phyloP scores from a whole-genome alignment of 2,113 vertebrate species.

The Zapus hudsonius region DNA sequence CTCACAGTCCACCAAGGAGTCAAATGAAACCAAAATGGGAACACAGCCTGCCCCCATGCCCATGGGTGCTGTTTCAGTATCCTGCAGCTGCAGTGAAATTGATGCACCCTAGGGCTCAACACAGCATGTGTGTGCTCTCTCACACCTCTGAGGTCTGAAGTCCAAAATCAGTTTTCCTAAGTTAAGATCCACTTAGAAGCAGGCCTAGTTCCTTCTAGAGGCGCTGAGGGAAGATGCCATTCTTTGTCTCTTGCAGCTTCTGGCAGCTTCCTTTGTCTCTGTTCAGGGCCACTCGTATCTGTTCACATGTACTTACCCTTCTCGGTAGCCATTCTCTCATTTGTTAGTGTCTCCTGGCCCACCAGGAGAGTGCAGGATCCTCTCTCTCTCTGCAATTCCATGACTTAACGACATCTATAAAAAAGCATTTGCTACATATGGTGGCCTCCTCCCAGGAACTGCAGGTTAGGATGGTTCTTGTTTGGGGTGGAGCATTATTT shows the following conservation, averaged over 20 bases:
- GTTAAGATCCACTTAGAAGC: background rate
- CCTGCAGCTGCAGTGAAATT: background rate
- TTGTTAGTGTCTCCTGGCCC: background rate
- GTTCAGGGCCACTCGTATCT: background rate
- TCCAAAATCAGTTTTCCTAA: background rate
- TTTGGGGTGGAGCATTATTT: background rate
- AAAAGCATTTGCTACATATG: background rate
- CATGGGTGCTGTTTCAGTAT: rapidly evolving
- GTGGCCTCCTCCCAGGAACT: background rate
- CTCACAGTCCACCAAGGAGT: background rate
- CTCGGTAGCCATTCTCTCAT: too few species aligned
- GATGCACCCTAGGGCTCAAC: background rate
- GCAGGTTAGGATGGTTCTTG: rapidly evolving
- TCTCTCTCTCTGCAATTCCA: background rate
- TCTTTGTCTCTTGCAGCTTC: background rate
- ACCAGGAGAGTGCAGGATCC: background rate
- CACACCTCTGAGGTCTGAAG: background rate
- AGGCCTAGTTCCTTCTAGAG: background rate
- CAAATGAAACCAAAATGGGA: background rate
- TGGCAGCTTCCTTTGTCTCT: background rate
- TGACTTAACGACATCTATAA: background rate
- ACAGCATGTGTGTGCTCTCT: background rate
- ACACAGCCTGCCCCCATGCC: rapidly evolving
- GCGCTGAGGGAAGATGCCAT: too few species aligned
- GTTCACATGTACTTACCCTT: background rate